These are phyloP conservation scores for Pollenia labialis DNA, from an alignment of 2,888 invertebrate species.

Conservation along the genomic window DNA sequence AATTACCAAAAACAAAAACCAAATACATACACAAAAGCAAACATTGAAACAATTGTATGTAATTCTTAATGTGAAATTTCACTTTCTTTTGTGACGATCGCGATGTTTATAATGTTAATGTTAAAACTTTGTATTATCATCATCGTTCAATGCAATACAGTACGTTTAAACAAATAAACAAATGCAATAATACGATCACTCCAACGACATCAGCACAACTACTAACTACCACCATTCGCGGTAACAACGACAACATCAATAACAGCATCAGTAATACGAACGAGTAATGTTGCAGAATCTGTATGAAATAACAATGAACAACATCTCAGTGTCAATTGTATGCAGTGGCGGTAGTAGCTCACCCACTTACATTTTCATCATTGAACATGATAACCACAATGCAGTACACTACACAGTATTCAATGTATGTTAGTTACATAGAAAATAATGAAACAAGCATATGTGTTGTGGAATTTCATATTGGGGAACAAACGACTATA, in stretches of 20 bases:
- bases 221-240: not conserved
- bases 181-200: conserved; percentile 29
- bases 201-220: conserved; percentile 30
- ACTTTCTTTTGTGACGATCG: conserved; percentile 71
- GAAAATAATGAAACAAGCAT: conserved; percentile 30
- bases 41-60: conserved; percentile 61
- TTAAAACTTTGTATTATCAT: conserved; percentile 64
- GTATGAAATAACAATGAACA: conserved; percentile 19
- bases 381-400: conserved; percentile 42
- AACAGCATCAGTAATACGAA: conserved; percentile 10
- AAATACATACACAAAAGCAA: conserved; percentile 38
- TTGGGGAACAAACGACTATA: not conserved
- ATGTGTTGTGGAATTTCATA: not conserved
- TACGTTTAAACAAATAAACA: not conserved
- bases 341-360: conserved; percentile 57
- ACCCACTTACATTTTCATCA: conserved; percentile 69
- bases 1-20: conserved; percentile 30
- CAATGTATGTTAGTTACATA: conserved; percentile 13
- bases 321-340: conserved; percentile 53
- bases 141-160: conserved; percentile 41
- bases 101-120: conserved; percentile 67
- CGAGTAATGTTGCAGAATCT: conserved; percentile 11
- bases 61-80: conserved; percentile 73
- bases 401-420: conserved; percentile 26
- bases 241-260: conserved; percentile 6